A percentile compares a stretch with the other conserved stretches of the same genome.
Evolutionary conservation across 2,797 vertebrate species (phyloP).

Genomic region (Myripristis murdjan): DNA sequence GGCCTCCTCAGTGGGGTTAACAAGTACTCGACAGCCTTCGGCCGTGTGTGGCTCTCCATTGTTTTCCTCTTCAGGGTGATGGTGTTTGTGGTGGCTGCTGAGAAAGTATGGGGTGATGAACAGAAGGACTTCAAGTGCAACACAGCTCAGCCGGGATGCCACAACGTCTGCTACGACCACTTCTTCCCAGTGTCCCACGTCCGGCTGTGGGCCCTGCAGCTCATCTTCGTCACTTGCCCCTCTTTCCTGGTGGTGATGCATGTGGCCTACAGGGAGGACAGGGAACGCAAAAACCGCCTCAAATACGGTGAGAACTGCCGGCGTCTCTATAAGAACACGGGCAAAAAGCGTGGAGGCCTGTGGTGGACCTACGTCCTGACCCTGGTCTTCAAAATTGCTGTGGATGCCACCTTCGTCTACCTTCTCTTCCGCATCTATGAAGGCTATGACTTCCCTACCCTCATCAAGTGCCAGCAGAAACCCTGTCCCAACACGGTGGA

Average conservation of each 20-base stretch:
- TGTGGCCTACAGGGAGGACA: conserved; percentile 92
- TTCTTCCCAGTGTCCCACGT: conserved; percentile 97
- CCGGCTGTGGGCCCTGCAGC: conserved; percentile 97
- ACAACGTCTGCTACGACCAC: conserved; percentile 94
- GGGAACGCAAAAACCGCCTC: conserved; percentile 80
- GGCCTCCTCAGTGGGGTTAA: conserved; percentile 93
- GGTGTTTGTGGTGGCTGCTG: conserved; percentile 95
- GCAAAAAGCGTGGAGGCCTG: conserved; percentile 93
- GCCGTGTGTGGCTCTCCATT: conserved; percentile 95
- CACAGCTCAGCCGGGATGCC: conserved; percentile 94
- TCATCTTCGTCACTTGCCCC: conserved; percentile 98
- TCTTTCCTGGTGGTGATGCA: conserved; percentile 96
- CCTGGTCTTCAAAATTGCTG: conserved; percentile 89
- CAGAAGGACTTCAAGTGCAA: conserved; percentile 97
- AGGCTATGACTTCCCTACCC: conserved; percentile 89
- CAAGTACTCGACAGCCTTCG: conserved; percentile 95
- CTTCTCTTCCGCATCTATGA: conserved; percentile 91
- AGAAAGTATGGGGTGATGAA: conserved; percentile 95
- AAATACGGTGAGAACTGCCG: conserved; percentile 78
- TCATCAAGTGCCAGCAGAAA: conserved; percentile 89
- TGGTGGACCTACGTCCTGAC: conserved; percentile 97
- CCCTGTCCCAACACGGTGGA: conserved; percentile 94
- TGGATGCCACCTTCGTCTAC: conserved; percentile 91
- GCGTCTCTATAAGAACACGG: conserved; percentile 85
- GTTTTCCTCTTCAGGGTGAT: conserved; percentile 96